These are phyloP conservation scores for Solenopsis invicta DNA, from an alignment of 1,140 invertebrate species.

Conservation along the genomic window DNA sequence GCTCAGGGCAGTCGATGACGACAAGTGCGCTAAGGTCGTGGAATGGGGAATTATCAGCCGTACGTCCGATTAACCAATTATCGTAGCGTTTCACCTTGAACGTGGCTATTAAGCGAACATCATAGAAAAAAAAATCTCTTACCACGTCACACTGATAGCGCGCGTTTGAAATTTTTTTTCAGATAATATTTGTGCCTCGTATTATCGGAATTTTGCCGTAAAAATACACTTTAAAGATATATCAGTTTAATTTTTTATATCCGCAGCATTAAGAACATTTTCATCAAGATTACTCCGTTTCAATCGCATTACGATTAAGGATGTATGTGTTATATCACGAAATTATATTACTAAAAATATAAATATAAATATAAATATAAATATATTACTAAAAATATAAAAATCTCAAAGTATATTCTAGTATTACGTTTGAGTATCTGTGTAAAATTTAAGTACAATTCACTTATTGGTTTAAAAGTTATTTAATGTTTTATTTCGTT, in stretches of 20 bases:
- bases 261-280: neutral
- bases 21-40: slow-evolving; percentile 55
- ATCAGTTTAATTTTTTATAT: neutral
- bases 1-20: slow-evolving; percentile 53
- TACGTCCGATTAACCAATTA: slow-evolving; percentile 29
- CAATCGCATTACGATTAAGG: neutral
- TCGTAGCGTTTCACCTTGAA: slow-evolving; percentile 46
- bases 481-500: neutral
- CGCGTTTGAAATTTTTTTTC: neutral
- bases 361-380: too few species aligned
- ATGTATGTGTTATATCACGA: too few species aligned
- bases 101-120: neutral
- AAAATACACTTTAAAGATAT: neutral
- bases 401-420: too few species aligned
- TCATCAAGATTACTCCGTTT: neutral
- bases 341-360: too few species aligned
- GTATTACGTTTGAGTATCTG: too few species aligned
- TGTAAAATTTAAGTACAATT: too few species aligned
- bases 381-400: too few species aligned
- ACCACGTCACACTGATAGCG: neutral
- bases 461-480: too few species aligned
- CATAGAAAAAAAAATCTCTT: slow-evolving; percentile 29
- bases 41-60: slow-evolving; percentile 59
- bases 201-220: neutral
- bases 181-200: neutral